phyloP scores from a whole-genome alignment of 2,113 vertebrate species.

The Podilymbus podiceps region DNA sequence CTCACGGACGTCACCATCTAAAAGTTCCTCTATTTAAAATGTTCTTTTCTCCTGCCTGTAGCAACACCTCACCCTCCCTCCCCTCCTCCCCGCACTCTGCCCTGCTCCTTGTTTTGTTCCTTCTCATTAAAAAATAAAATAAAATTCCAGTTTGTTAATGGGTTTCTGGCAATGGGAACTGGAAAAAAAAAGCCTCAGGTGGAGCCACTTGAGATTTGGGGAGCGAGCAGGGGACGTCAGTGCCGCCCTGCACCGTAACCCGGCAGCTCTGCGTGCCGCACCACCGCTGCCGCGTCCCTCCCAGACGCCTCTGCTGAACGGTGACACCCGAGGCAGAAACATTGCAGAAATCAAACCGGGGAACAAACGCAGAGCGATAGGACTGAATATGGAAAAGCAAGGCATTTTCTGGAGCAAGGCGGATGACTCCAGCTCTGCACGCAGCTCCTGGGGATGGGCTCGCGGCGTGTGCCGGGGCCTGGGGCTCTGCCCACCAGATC shows the following conservation, averaged over 20 bases:
- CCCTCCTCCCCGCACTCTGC: background rate
- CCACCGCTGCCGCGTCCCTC: fast-evolving
- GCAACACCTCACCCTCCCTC: too few relatives aligned
- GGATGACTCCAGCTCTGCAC: fast-evolving
- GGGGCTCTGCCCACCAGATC: background rate
- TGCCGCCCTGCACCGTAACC: background rate
- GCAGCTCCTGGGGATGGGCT: background rate
- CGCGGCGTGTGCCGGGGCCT: background rate
- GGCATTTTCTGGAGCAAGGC: background rate
- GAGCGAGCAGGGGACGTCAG: fast-evolving
- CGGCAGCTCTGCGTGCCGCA: fast-evolving
- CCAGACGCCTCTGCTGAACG: background rate
- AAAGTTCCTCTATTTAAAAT: too few relatives aligned
- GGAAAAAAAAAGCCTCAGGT: background rate
- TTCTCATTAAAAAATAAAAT: background rate
- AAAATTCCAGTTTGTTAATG: background rate
- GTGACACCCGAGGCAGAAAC: background rate
- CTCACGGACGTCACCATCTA: too few relatives aligned
- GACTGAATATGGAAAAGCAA: background rate
- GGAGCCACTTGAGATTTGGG: background rate
- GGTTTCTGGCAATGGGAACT: background rate
- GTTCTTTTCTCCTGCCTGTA: too few relatives aligned
- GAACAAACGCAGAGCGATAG: background rate
- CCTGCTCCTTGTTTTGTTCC: background rate
- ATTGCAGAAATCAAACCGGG: fast-evolving